Evolutionary conservation across 2,113 vertebrate species (phyloP), one percentile per base, ranked within the genome.

Genomic region (Serinus canaria): DNA sequence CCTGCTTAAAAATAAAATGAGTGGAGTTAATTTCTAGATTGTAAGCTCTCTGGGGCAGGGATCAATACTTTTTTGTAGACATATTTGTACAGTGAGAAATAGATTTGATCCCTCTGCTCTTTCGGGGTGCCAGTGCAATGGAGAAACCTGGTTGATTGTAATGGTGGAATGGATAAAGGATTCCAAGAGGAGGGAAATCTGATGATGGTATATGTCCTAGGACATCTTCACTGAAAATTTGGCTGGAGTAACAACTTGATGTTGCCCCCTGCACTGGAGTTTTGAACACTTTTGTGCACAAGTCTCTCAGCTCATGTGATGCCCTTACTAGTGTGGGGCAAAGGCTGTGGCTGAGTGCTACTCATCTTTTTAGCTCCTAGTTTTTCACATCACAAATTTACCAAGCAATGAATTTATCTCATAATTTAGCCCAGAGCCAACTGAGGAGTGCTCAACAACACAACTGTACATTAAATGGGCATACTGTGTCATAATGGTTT

Each of bases 31-130:
- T 60, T 90, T 90, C 73, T 95, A 95, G 93, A 95, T 75, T 96
- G 94, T 96, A 94, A 96, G 91, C 91, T 96, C 94, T 91, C 41
- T 89, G 94, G 73, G 81, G 92, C 95, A 95, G 92, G 86, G n/a
- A 79, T 87, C 33, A 27, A 12, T 35, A 59, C 15, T 47, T 94
- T 49, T 84, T 64, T 20, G 50, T 46, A 59, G 17, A 33, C 4
- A 1, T 47, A n/a, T 64, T 70, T 76, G 24, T 79, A 80, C 33
- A 70, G 35, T n/a, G 43, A 85, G 33, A 83, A 74, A 17, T 55
- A 90, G 52, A 63, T 78, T 75, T 52, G 79, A 91, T 59, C 64
- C 72, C 22, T 95, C 37, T 77, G 59, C 55, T 81, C 37, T 90
- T 86, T 56, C 52, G n/a, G 75, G 46, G 23, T 77, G 43, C 30